Percentiles rank a stretch among this genome's conserved stretches.
Evolutionary conservation across 2,888 invertebrate species (phyloP).

Genomic region (Lamellibrachia satsuma): DNA sequence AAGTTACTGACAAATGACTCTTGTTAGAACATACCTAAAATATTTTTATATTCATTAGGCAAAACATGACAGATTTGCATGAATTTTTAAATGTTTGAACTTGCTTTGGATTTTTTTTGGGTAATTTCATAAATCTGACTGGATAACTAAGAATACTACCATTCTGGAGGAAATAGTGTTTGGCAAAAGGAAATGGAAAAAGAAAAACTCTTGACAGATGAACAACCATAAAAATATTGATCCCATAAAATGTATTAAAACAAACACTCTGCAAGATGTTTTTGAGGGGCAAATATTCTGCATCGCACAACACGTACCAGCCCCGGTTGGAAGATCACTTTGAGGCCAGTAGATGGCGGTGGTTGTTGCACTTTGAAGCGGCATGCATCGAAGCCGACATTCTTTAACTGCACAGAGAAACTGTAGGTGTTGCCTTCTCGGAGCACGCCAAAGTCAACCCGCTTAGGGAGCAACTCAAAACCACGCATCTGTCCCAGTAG

Average conservation of each 20-base stretch:
- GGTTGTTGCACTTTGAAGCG: slow-evolving; percentile 64
- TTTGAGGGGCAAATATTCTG: background rate
- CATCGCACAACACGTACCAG: slow-evolving; percentile 52
- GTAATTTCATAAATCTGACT: background rate
- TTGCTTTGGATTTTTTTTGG: background rate
- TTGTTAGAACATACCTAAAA: background rate
- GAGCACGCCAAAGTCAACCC: slow-evolving; percentile 63
- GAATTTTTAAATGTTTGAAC: background rate
- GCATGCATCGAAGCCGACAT: slow-evolving; percentile 64
- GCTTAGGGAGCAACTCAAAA: slow-evolving; percentile 58
- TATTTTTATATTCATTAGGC: too few species aligned
- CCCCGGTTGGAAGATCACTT: slow-evolving; percentile 61
- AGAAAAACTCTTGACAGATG: background rate
- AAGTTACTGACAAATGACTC: background rate
- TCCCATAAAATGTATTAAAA: background rate
- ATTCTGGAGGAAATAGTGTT: background rate
- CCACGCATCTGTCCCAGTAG: slow-evolving; percentile 57
- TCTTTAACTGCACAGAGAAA: slow-evolving; percentile 56
- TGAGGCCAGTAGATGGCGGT: slow-evolving; percentile 63
- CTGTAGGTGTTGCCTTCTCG: slow-evolving; percentile 63
- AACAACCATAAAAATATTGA: background rate
- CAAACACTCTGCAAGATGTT: background rate
- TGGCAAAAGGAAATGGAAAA: background rate
- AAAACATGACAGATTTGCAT: background rate
- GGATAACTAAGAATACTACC: background rate